phyloP scores from a whole-genome alignment of 1,140 invertebrate genomes.

The Brachionus plicatilis region DNA sequence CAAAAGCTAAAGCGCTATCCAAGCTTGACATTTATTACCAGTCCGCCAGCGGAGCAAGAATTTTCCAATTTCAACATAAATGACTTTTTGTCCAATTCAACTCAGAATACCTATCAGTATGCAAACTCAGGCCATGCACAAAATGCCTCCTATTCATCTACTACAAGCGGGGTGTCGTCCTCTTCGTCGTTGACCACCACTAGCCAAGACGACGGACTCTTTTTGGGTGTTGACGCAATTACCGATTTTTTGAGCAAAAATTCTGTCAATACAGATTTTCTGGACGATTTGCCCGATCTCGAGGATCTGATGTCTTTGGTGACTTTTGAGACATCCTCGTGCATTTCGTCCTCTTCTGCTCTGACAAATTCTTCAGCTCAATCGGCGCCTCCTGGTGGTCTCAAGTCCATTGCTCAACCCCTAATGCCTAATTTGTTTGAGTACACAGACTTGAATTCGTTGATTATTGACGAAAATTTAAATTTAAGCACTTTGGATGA shows the following conservation, averaged over 20 bases:
- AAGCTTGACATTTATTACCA: not conserved
- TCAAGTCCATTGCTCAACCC: not conserved
- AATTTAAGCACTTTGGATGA: not conserved
- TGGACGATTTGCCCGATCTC: not conserved
- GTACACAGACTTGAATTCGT: conserved; percentile 4
- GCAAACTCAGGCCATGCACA: not conserved
- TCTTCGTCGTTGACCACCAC: conserved; percentile 7
- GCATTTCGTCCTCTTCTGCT: not conserved
- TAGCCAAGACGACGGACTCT: conserved; percentile 1
- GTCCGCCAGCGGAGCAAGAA: not conserved
- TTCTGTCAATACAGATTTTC: not conserved
- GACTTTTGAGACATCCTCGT: not conserved
- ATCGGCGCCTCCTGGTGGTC: not conserved
- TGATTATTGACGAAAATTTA: not conserved
- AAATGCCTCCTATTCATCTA: not conserved
- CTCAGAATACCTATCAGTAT: not conserved
- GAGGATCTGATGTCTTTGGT: conserved; percentile 19
- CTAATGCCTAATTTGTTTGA: not conserved
- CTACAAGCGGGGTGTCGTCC: not conserved
- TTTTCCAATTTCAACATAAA: not conserved
- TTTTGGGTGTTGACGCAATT: conserved; percentile 14
- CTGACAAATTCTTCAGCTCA: not conserved
- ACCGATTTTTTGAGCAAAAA: conserved; percentile 28
- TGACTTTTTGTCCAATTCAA: not conserved
- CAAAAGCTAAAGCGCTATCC: not conserved